Percentiles rank a stretch among this genome's conserved stretches.
These are phyloP conservation scores for Drosophila tanythrix DNA, from an alignment of 2,888 invertebrate species.

Conservation along the genomic window DNA sequence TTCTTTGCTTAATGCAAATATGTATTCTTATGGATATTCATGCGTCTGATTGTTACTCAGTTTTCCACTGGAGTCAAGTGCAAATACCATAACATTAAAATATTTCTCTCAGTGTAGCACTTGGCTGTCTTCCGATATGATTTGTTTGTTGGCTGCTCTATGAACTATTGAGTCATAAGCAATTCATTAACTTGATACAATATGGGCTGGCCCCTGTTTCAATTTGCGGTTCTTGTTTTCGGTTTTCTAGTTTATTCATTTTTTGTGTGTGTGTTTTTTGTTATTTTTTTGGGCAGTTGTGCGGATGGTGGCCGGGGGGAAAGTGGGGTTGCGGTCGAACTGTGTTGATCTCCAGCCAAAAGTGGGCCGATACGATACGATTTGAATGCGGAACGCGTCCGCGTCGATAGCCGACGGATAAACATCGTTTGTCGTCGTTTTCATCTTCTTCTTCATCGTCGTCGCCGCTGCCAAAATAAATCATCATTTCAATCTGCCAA, in stretches of 20 bases:
- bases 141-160: conserved; percentile 7
- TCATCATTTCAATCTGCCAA: conserved; percentile 69
- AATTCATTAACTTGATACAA: conserved; percentile 38
- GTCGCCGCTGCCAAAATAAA: conserved; percentile 74
- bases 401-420: conserved; percentile 34
- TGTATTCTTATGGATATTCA: neutral
- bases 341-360: conserved; percentile 67
- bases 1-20: neutral
- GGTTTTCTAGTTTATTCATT: conserved; percentile 14
- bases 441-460: conserved; percentile 6
- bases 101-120: neutral
- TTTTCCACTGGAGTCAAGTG: neutral
- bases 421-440: conserved; percentile 15
- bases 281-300: neutral
- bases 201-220: conserved; percentile 28
- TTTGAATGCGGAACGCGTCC: conserved; percentile 78
- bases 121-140: neutral
- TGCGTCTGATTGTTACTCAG: neutral
- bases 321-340: conserved; percentile 19
- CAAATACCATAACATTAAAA: neutral
- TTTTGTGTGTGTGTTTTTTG: neutral
- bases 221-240: conserved; percentile 41
- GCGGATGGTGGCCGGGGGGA: neutral
- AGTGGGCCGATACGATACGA: conserved; percentile 72
- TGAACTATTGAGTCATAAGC: conserved; percentile 45